Base-by-base conservation (phyloP, 2,113 vertebrate genomes). In the Phocoena sinus region DNA sequence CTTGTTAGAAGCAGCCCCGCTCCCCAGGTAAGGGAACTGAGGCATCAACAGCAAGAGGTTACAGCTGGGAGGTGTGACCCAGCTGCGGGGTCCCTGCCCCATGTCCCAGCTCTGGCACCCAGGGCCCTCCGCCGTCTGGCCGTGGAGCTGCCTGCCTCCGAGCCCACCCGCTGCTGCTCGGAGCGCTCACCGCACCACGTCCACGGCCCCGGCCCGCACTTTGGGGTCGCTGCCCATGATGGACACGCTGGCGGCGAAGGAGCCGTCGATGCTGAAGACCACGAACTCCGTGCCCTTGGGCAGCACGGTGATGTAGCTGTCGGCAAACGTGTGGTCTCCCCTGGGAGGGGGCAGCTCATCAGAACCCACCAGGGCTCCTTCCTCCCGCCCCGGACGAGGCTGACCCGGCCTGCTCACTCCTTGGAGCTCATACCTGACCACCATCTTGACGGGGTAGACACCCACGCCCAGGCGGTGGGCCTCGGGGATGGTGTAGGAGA, bases 141-240 rank as follows among this genome's bases (percentile, higher is more conserved):
- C 63, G 17, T 6, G 31, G 18, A 58, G 56, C 65, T 4, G 25
- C 53, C 77, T 8, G 36, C 60, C 14, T 23, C 38, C 2, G 1
- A n/a, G 10, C 84, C 83, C 2, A 1, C 36, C 47, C 28, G 1
- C 53, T 1, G 38, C 68, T n/a, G 68, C 15, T 15, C 0, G 0
- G 23, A 38, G 36, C 38, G 71, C 99, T 97, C 97, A 99, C 99
- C 99, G 99, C 96, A 99, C 99, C 84, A 99, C 99, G 0, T 99
- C 99, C 53, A 99, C 99, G 0, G 99, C 99, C 71, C 99, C 99
- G 0, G 99, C 99, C 7, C 99, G 98, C 95, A 99, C 99, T 98
- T 99, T 99, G 89, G 99, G 99, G 98, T 99, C 99, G 0, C 99
- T 99, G 96, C 99, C 99, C 99, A 99, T 99, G 98, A 99, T 99